Conservation (phyloP, 2,113 vertebrate species). For the Sula dactylatra region DNA sequence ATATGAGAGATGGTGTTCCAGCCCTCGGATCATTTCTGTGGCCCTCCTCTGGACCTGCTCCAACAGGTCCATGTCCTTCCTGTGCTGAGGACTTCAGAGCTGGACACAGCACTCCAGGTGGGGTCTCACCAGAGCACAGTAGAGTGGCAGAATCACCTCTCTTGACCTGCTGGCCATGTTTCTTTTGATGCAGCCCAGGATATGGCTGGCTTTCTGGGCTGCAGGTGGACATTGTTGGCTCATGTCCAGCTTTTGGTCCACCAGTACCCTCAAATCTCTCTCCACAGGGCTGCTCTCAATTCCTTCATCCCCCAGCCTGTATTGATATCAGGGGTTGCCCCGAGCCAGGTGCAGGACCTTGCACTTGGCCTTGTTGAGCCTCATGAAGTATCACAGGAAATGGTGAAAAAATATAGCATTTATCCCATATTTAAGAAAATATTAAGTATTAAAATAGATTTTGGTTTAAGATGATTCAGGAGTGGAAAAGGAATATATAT, state of each 20-base stretch:
- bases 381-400: neutral
- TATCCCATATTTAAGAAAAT: neutral
- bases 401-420: neutral
- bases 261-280: no score
- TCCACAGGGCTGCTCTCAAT: no score
- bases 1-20: neutral
- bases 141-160: neutral
- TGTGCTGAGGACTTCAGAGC: neutral
- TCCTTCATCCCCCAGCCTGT: no score
- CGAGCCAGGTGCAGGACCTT: neutral
- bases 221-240: neutral
- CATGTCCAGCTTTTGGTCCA: neutral
- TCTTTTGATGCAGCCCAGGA: neutral
- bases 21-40: neutral
- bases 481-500: neutral
- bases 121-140: neutral
- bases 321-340: neutral
- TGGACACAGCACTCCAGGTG: neutral
- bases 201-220: neutral
- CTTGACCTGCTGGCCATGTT: neutral
- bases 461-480: neutral
- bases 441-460: neutral
- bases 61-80: neutral
- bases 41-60: neutral
- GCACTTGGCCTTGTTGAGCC: neutral